Evolutionary conservation across 2,797 vertebrate genomes (phyloP).

Genomic region (Apodemus agrarius): DNA sequence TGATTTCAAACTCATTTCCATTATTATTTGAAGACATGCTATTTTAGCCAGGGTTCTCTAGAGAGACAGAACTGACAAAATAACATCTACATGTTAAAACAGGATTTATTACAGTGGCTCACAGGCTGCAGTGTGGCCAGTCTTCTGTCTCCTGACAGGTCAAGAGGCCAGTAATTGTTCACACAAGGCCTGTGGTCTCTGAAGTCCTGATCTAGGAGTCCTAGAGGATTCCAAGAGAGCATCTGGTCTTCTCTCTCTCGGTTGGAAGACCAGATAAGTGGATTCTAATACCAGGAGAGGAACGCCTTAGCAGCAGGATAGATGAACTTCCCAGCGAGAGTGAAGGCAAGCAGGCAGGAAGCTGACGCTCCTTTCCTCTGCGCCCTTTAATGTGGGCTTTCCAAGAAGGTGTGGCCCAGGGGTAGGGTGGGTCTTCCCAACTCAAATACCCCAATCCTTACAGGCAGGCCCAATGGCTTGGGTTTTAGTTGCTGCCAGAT

Average conservation of each 20-base stretch:
- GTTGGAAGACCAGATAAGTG: neutral
- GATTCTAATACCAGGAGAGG: neutral
- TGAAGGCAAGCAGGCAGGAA: neutral
- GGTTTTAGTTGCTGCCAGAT: neutral
- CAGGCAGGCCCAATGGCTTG: neutral
- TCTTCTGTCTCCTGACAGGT: neutral
- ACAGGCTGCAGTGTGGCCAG: neutral
- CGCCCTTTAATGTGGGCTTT: neutral
- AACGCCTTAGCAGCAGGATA: neutral
- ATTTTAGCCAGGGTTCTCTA: neutral
- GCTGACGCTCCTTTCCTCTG: neutral
- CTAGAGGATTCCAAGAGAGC: neutral
- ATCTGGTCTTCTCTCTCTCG: neutral
- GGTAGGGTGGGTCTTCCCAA: neutral
- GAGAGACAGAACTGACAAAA: neutral
- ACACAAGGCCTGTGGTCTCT: neutral
- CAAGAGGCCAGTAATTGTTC: neutral
- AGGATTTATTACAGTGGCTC: neutral
- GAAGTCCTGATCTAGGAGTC: neutral
- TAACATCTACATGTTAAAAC: neutral
- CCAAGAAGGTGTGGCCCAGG: neutral
- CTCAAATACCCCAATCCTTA: neutral
- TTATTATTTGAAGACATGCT: neutral
- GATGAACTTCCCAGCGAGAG: neutral
- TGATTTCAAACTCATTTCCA: neutral